Base-by-base conservation (phyloP, 2,797 vertebrate genomes). In the Emydoidea blandingii region DNA sequence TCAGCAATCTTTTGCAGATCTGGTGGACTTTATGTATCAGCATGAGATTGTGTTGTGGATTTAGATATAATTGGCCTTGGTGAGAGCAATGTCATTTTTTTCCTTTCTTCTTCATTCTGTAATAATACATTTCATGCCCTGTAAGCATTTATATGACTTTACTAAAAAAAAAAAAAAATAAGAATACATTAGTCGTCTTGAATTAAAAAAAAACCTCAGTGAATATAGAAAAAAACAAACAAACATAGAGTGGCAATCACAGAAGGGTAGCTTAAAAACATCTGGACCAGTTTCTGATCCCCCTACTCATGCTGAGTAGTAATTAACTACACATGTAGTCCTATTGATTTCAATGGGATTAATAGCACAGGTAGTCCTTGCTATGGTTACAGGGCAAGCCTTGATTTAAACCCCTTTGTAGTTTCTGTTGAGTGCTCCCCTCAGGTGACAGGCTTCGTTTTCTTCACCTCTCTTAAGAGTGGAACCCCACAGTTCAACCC, bases 381-480 rank as follows among this genome's bases (percentile, higher is more conserved):
- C 68, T n/a, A 12, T n/a, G 10, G 19, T 72, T 72, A 37, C n/a
- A 72, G n/a, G n/a, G 8, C 21, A 19, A 72, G n/a, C 19, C 21
- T 72, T 21, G 10, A 37, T 72, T 72, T 72, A 72, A 12, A 23
- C n/a, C 18, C 21, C 68, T 72, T 72, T 72, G 19, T 72, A 41
- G 37, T 41, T n/a, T 72, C 10, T 72, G n/a, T 72, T 72, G 68
- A 72, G 68, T 12, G n/a, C 10, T 72, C 37, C 65, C n/a, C 68
- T 37, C 82, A 1, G 0, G 37, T 53, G 25, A 86, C 74, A 2
- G 0, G 53, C 34, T 12, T 37, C 6, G 65, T 29, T 44, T 34
- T 29, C 84, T 56, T 10, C 29, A 23, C 19, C 82, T 53, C n/a
- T 79, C 85, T 41, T 31, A 80, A 0, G 34, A 92, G 31, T 50